These are phyloP conservation scores for Sepiola atlantica DNA, from an alignment of 2,888 invertebrate species.

Conservation along the genomic window DNA sequence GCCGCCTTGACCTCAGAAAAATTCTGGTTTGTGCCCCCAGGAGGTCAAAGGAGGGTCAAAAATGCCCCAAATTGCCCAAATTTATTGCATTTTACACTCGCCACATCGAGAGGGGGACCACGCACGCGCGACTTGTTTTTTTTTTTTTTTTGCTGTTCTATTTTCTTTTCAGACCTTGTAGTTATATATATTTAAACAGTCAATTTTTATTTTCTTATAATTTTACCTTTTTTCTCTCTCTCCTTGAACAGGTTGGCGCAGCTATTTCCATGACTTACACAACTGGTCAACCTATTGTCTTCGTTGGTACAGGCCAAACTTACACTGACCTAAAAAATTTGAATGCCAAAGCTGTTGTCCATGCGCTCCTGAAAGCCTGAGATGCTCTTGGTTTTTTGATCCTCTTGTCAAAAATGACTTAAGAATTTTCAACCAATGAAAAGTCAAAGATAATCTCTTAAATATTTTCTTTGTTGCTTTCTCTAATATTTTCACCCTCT, in stretches of 20 bases:
- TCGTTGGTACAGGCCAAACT: conserved; percentile 99
- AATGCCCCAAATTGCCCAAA: too few species aligned
- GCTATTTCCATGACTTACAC: conserved; percentile 99
- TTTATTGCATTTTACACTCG: too few species aligned
- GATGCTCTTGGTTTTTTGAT: background rate
- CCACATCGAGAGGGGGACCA: too few species aligned
- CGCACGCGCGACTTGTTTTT: too few species aligned
- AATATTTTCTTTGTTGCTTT: background rate
- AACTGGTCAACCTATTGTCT: conserved; percentile 98
- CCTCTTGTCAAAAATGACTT: background rate
- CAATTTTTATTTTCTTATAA: background rate
- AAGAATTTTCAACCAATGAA: background rate
- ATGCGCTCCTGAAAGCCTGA: conserved; percentile 89
- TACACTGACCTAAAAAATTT: conserved; percentile 97
- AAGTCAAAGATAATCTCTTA: background rate
- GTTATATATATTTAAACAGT: background rate
- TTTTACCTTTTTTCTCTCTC: background rate
- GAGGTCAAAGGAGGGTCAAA: too few species aligned
- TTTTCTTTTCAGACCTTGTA: background rate
- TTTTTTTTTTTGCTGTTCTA: too few species aligned
- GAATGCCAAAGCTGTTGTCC: conserved; percentile 96
- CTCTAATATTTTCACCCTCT: background rate
- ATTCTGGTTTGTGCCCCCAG: too few species aligned
- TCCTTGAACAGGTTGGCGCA: conserved; percentile 84
- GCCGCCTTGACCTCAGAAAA: too few species aligned